These are phyloP conservation scores for Tenebrosternarchus preto DNA, from an alignment of 2,113 vertebrate genomes.

Conservation along the genomic window DNA sequence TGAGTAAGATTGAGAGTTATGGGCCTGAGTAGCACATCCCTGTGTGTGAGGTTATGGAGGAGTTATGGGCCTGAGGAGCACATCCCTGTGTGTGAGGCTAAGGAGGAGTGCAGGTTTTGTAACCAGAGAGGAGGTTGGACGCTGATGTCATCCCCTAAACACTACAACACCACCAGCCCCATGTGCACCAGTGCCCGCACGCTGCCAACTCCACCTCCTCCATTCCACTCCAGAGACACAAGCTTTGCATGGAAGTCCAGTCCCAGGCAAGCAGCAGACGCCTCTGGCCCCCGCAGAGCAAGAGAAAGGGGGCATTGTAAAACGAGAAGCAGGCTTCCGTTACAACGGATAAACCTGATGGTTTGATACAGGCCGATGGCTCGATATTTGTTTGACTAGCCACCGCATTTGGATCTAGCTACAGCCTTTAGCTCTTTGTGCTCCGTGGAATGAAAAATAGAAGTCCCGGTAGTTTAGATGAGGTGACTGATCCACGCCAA, in stretches of 20 bases:
- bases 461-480: no score
- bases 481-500: no score
- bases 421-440: no score
- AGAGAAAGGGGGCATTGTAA: not conserved
- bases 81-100: not conserved
- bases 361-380: not conserved
- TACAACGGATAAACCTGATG: not conserved
- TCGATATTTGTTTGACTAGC: not conserved
- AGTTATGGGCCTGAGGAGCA: conserved; percentile 1
- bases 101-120: conserved; percentile 6
- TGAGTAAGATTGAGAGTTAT: not conserved
- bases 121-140: conserved; percentile 63
- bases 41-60: not conserved
- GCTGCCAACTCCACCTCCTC: conserved; percentile 55
- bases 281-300: not conserved
- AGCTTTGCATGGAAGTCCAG: not conserved
- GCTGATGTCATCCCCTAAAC: conserved; percentile 69
- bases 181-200: conserved; percentile 58
- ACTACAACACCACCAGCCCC: conserved; percentile 68
- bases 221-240: not conserved
- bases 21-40: conserved; percentile 1
- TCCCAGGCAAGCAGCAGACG: not conserved
- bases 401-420: no score
- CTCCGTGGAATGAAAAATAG: no score
- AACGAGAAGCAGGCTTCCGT: not conserved